Evolutionary conservation across 1,140 invertebrate species (phyloP).

Genomic region (Procambarus virginalis): DNA sequence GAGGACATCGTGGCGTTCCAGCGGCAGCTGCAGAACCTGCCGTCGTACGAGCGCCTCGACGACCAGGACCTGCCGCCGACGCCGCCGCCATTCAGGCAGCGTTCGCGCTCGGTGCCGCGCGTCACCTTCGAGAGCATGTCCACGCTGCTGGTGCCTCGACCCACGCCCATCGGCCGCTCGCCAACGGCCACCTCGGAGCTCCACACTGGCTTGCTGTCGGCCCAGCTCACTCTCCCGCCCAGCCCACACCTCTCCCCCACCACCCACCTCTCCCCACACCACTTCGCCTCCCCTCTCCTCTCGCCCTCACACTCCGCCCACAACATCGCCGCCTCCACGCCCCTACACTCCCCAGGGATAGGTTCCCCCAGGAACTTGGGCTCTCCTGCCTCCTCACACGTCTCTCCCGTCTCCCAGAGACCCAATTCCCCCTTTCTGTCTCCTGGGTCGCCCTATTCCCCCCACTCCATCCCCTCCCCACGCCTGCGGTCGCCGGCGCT

Average conservation of each 20-base stretch:
- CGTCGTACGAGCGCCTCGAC: slow-evolving; percentile 74
- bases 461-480: slow-evolving; percentile 67
- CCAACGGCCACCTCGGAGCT: slow-evolving; percentile 32
- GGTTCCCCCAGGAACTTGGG: background rate
- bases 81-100: slow-evolving; percentile 73
- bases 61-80: slow-evolving; percentile 72
- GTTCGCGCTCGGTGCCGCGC: slow-evolving; percentile 77
- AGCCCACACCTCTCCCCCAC: slow-evolving; percentile 52
- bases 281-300: slow-evolving; percentile 12
- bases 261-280: slow-evolving; percentile 30
- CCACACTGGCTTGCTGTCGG: slow-evolving; percentile 12
- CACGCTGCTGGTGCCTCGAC: slow-evolving; percentile 73
- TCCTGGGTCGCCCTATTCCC: slow-evolving; percentile 40
- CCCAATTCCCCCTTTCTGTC: slow-evolving; percentile 42
- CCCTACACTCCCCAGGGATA: slow-evolving; percentile 44
- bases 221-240: slow-evolving; percentile 42
- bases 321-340: slow-evolving; percentile 62
- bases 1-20: slow-evolving; percentile 77
- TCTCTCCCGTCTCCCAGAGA: slow-evolving; percentile 69
- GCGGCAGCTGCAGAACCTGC: slow-evolving; percentile 77
- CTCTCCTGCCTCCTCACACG: slow-evolving; percentile 68
- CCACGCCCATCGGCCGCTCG: slow-evolving; percentile 56
- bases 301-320: slow-evolving; percentile 46
- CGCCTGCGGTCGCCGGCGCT: slow-evolving; percentile 70
- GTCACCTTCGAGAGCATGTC: slow-evolving; percentile 75